Evolutionary conservation across 2,113 vertebrate species (phyloP).

Genomic region (Charadrius vociferus): DNA sequence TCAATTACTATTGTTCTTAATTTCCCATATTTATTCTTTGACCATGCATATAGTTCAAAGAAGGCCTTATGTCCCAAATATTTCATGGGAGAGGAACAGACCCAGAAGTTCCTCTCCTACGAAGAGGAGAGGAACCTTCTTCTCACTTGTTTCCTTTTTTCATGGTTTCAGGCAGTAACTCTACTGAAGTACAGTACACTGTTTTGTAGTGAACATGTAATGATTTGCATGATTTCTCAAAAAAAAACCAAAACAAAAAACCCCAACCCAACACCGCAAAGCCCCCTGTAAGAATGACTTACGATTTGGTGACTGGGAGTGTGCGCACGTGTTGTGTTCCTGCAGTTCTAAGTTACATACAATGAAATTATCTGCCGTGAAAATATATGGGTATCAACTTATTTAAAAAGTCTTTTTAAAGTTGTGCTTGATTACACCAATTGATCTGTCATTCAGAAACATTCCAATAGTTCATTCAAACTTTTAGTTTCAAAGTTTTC

Average conservation of each 20-base stretch:
- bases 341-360: not conserved
- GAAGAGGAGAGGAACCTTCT: not conserved
- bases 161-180: not conserved
- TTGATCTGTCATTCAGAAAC: not conserved
- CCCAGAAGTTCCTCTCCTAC: not conserved
- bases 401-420: not conserved
- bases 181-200: not conserved
- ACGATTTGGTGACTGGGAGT: not conserved
- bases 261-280: not conserved
- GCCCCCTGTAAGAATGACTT: not conserved
- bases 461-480: not conserved
- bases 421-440: not conserved
- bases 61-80: not conserved
- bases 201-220: not conserved
- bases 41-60: not conserved
- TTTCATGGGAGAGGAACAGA: not conserved
- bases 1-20: not conserved
- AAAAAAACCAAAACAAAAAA: not conserved
- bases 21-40: not conserved
- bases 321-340: rapidly evolving
- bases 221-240: not conserved
- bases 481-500: too few relatives aligned
- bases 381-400: not conserved
- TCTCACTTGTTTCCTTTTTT: not conserved
- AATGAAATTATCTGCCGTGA: not conserved